Evolutionary conservation across 2,888 invertebrate species (phyloP).

Genomic region (Peribatodes rhomboidaria): DNA sequence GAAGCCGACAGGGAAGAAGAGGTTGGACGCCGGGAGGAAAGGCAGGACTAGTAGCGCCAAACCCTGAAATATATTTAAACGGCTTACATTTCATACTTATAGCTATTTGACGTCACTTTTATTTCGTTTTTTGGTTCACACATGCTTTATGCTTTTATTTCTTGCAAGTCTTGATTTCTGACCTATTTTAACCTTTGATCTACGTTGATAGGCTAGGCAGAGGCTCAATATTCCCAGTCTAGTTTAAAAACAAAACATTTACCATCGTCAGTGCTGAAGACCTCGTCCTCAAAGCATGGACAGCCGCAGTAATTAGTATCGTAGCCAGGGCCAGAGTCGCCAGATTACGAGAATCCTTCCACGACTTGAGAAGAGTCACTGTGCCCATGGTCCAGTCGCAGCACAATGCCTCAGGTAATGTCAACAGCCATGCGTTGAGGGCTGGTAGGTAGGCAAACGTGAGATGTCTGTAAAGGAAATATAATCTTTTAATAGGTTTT

Average conservation of each 20-base stretch:
- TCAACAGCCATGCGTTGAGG: slow-evolving; percentile 95
- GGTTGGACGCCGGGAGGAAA: slow-evolving; percentile 97
- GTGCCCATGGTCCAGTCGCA: slow-evolving; percentile 99
- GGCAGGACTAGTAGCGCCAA: slow-evolving; percentile 95
- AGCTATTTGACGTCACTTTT: too few relatives aligned
- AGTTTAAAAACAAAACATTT: slow-evolving; percentile 29
- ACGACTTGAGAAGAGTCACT: slow-evolving; percentile 93
- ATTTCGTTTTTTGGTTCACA: neutral
- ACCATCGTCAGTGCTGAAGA: slow-evolving; percentile 83
- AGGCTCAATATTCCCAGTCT: too few relatives aligned
- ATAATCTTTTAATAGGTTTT: too few relatives aligned
- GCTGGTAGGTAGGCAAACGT: slow-evolving; percentile 97
- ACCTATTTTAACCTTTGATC: too few relatives aligned
- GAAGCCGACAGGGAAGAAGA: slow-evolving; percentile 99
- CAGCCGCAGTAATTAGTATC: slow-evolving; percentile 86
- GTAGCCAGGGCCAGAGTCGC: slow-evolving; percentile 91
- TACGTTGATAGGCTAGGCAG: too few relatives aligned
- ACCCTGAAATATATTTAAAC: slow-evolving; percentile 86
- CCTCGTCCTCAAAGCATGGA: slow-evolving; percentile 76
- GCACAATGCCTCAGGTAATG: slow-evolving; percentile 96
- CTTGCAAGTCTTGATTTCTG: too few relatives aligned
- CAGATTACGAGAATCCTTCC: slow-evolving; percentile 93
- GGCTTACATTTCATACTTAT: neutral
- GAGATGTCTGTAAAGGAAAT: slow-evolving; percentile 88
- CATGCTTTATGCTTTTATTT: too few relatives aligned